Base-by-base conservation (phyloP, 2,797 vertebrate genomes). In the Siniperca scherzeri region DNA sequence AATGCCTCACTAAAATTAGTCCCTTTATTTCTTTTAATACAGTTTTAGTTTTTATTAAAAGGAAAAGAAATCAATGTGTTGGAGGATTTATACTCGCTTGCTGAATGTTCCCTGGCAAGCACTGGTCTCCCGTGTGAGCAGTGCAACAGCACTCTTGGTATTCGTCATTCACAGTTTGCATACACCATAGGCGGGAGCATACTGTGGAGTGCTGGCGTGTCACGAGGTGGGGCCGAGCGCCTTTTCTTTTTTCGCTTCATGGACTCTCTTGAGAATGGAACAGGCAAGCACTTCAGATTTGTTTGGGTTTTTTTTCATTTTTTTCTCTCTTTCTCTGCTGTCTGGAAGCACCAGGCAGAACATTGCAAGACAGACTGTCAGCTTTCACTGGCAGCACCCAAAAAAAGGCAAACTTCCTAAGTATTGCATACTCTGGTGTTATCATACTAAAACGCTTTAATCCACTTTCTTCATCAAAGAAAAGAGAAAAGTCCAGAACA, bases 91-190 rank as follows among this genome's bases (percentile, higher is more conserved):
- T 56, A 75, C 81, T 81, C 22, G 61, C 74, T 81, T 42, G 74
- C 81, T 73, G 89, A 89, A 81, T 83, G 72, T 80, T 91, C 77
- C 60, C 85, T 79, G 91, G 90, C 86, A 87, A 82, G 87, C 70
- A 14, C 19, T 6, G 55, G 84, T 82, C 76, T 92, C 85, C 87
- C 74, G 86, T 83, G 88, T 88, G 86, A 88, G 85, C 82, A 70
- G 77, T 56, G 68, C 76, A 91, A 85, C 70, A 76, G 91, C 86
- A 81, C 83, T 82, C 84, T 85, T 11, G 25, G 80, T 83, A 92
- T 92, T 92, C 78, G 61, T 91, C 88, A 90, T 91, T 93, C 88
- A 89, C 90, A 87, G 90, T 93, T 93, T 92, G 81, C 86, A 89
- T 83, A 81, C 83, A 89, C 78, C 89, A 89, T 64, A 83, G 86